Evolutionary conservation across 2,888 invertebrate species (phyloP).

Genomic region (Acanthosoma haemorrhoidale): DNA sequence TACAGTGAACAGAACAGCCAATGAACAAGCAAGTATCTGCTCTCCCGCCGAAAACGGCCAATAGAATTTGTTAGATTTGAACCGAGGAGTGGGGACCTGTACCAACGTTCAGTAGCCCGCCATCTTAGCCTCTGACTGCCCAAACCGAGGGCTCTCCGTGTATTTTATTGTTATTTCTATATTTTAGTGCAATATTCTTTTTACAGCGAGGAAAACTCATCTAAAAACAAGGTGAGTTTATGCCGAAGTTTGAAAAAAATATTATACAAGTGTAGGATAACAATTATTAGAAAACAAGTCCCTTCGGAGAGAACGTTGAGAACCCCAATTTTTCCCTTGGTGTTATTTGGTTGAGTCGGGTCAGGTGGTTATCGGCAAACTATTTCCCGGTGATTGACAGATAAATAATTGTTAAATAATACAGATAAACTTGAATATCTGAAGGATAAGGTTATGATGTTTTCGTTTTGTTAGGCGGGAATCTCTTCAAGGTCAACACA

Average conservation of each 20-base stretch:
- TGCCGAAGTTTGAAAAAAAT: background rate
- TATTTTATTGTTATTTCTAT: background rate
- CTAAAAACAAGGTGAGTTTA: background rate
- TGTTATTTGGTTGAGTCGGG: background rate
- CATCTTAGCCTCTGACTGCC: constrained; percentile 23
- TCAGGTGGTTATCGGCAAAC: background rate
- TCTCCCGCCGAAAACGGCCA: background rate
- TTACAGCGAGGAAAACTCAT: background rate
- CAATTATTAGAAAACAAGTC: constrained; percentile 9
- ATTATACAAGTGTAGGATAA: background rate
- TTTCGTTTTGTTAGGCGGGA: constrained; percentile 32
- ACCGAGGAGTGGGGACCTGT: constrained; percentile 11
- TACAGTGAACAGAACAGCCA: background rate
- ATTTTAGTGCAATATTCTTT: background rate
- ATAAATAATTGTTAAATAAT: background rate
- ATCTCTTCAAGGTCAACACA: constrained; percentile 28
- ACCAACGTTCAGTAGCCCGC: constrained; percentile 27
- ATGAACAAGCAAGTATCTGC: background rate
- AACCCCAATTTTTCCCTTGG: background rate
- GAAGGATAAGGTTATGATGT: constrained; percentile 29
- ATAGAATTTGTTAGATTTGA: constrained; percentile 7
- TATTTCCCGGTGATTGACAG: background rate
- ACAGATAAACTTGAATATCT: constrained; percentile 13
- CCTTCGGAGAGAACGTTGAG: background rate
- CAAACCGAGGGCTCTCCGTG: constrained; percentile 15